These are phyloP conservation scores for Merluccius polli DNA, from an alignment of 2,797 vertebrate genomes.

Conservation along the genomic window DNA sequence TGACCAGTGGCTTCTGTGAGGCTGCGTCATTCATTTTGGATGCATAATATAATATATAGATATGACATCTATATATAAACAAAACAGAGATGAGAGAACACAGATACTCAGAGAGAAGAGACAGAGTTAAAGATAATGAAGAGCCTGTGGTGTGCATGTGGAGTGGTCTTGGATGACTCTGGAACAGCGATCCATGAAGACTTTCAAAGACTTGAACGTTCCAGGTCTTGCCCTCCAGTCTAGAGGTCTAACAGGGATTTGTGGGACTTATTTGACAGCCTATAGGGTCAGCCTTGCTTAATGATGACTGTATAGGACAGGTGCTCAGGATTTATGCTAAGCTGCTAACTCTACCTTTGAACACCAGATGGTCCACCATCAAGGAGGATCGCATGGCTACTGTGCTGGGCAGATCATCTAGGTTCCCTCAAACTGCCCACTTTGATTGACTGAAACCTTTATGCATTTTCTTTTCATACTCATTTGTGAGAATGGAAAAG, in stretches of 20 bases:
- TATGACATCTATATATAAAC: slow-evolving; percentile 20
- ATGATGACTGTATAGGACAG: slow-evolving; percentile 37
- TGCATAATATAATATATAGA: slow-evolving; percentile 45
- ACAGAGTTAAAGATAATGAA: slow-evolving; percentile 35
- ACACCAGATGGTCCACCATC: slow-evolving; percentile 52
- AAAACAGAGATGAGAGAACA: slow-evolving; percentile 45
- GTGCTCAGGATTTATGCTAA: not conserved
- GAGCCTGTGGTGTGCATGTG: slow-evolving; percentile 42
- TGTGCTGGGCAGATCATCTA: not conserved
- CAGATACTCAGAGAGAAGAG: slow-evolving; percentile 32
- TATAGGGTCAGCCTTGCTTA: slow-evolving; percentile 64
- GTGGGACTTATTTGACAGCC: slow-evolving; percentile 40
- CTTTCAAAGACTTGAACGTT: slow-evolving; percentile 45
- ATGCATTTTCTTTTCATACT: not conserved
- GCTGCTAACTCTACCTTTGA: slow-evolving; percentile 60
- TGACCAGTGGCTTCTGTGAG: slow-evolving; percentile 57
- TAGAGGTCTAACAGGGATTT: slow-evolving; percentile 46
- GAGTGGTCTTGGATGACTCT: slow-evolving; percentile 35
- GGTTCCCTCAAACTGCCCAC: not conserved
- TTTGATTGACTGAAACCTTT: not conserved
- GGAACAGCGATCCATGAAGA: slow-evolving; percentile 54
- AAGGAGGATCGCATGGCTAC: slow-evolving; percentile 47
- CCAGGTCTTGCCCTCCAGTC: slow-evolving; percentile 57
- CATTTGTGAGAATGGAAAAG: not conserved
- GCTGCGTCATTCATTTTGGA: slow-evolving; percentile 55